Conservation (phyloP, 2,797 vertebrate species). For the Chelmon rostratus region DNA sequence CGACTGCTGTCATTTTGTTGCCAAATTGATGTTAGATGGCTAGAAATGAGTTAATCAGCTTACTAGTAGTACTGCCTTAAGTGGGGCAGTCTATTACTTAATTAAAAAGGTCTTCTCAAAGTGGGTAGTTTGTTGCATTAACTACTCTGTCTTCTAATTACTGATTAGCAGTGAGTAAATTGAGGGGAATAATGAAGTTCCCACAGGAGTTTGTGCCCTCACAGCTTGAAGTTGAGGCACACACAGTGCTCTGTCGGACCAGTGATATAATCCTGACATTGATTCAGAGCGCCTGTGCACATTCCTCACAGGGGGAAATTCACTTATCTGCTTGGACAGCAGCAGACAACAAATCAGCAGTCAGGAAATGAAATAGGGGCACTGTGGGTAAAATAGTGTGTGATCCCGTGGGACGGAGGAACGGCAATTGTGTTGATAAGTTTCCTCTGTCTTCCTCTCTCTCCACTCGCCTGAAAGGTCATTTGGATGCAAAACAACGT, state of each 20-base stretch:
- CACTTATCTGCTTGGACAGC: slow-evolving; percentile 62
- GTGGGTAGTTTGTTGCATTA: slow-evolving; percentile 16
- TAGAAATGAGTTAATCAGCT: too few relatives aligned
- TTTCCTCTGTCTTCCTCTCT: slow-evolving; percentile 10
- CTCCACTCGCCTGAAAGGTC: slow-evolving; percentile 27
- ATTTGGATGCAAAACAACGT: slow-evolving; percentile 23
- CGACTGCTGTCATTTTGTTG: too few relatives aligned
- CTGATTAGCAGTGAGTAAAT: slow-evolving; percentile 42
- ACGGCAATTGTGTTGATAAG: slow-evolving; percentile 39
- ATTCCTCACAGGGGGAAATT: slow-evolving; percentile 68
- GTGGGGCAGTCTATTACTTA: not conserved
- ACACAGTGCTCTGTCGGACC: slow-evolving; percentile 37
- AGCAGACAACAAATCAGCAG: slow-evolving; percentile 66
- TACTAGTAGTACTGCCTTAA: not conserved
- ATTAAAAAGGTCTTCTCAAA: slow-evolving; percentile 3
- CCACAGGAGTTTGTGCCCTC: slow-evolving; percentile 40
- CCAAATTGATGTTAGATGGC: too few relatives aligned
- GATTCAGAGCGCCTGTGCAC: slow-evolving; percentile 51
- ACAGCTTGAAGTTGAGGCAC: slow-evolving; percentile 32
- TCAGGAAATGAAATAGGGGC: slow-evolving; percentile 69
- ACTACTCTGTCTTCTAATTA: slow-evolving; percentile 31
- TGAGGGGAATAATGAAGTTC: slow-evolving; percentile 43
- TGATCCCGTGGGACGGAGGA: slow-evolving; percentile 36
- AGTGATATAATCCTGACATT: slow-evolving; percentile 57
- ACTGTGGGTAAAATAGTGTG: slow-evolving; percentile 35